Evolutionary conservation across 2,113 vertebrate genomes (phyloP).

Genomic region (Argyrosomus japonicus): DNA sequence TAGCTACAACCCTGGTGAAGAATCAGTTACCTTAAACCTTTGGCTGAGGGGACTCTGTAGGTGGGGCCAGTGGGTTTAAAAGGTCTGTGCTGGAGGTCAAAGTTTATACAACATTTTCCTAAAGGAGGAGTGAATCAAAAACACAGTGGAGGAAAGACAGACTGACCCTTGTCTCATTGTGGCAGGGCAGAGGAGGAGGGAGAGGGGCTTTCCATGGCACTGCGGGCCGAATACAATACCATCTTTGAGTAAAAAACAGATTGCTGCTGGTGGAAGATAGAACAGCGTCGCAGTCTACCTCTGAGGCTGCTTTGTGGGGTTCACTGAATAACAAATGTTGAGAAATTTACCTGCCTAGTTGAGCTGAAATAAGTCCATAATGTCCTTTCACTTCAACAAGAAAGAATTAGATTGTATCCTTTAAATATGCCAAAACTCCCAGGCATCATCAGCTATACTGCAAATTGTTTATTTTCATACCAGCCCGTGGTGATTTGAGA

Average conservation of each 20-base stretch:
- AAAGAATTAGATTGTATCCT: not conserved
- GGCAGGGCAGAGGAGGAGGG: slow-evolving; percentile 57
- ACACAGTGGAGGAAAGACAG: slow-evolving; percentile 72
- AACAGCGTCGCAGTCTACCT: slow-evolving; percentile 55
- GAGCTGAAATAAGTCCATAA: slow-evolving; percentile 21
- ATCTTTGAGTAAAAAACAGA: slow-evolving; percentile 74
- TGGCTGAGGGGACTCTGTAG: slow-evolving; percentile 19
- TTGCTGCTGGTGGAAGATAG: slow-evolving; percentile 49
- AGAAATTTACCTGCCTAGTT: slow-evolving; percentile 37
- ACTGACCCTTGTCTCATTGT: slow-evolving; percentile 74
- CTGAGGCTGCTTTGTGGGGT: slow-evolving; percentile 52
- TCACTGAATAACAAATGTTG: slow-evolving; percentile 41
- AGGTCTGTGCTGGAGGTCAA: slow-evolving; percentile 67
- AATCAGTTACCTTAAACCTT: slow-evolving; percentile 35
- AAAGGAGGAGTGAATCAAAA: slow-evolving; percentile 72
- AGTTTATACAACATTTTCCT: slow-evolving; percentile 80
- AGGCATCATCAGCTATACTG: slow-evolving; percentile 40
- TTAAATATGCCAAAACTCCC: slow-evolving; percentile 42
- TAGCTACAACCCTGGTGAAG: slow-evolving; percentile 4
- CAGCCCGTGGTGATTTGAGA: slow-evolving; percentile 64
- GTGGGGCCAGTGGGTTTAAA: slow-evolving; percentile 51
- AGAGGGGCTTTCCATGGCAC: slow-evolving; percentile 65
- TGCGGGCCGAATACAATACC: slow-evolving; percentile 67
- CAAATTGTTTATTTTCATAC: slow-evolving; percentile 69
- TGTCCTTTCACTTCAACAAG: not conserved